Evolutionary conservation across 2,797 vertebrate species (phyloP).

Genomic region (Pyrocephalus nanus): DNA sequence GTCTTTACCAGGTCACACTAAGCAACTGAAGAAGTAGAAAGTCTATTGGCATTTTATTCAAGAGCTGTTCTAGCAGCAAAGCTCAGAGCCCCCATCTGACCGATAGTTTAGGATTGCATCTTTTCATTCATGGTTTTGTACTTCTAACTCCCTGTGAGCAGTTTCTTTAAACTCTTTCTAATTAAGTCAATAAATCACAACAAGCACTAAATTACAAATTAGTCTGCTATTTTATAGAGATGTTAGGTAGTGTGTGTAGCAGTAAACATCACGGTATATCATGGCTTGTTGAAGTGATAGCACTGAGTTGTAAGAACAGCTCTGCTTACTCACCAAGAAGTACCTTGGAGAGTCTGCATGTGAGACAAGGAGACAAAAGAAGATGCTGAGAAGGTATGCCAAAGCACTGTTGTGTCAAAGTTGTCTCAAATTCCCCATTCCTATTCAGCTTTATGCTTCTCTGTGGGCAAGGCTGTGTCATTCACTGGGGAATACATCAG

Average conservation of each 20-base stretch:
- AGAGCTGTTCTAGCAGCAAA: not conserved
- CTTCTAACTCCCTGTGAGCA: not conserved
- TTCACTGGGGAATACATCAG: not conserved
- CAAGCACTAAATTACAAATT: not conserved
- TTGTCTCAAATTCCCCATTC: not conserved
- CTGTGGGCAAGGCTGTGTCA: not conserved
- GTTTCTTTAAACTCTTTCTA: not conserved
- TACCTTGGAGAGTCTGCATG: not conserved
- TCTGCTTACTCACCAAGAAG: not conserved
- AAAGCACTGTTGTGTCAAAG: not conserved
- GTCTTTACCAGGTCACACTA: not conserved
- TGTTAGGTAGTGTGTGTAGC: not conserved
- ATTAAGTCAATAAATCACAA: not conserved
- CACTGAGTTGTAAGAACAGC: not conserved
- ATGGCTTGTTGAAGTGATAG: not conserved
- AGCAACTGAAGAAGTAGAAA: not conserved
- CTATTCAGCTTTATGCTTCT: rapidly evolving
- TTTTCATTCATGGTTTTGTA: not conserved
- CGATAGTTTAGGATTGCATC: not conserved
- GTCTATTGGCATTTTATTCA: not conserved
- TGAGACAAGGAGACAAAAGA: not conserved
- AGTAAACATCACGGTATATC: not conserved
- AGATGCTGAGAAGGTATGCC: not conserved
- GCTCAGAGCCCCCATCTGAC: not conserved
- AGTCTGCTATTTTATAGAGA: not conserved